Conservation (phyloP, 2,888 invertebrate species). For the Leptinotarsa peninsularis region DNA sequence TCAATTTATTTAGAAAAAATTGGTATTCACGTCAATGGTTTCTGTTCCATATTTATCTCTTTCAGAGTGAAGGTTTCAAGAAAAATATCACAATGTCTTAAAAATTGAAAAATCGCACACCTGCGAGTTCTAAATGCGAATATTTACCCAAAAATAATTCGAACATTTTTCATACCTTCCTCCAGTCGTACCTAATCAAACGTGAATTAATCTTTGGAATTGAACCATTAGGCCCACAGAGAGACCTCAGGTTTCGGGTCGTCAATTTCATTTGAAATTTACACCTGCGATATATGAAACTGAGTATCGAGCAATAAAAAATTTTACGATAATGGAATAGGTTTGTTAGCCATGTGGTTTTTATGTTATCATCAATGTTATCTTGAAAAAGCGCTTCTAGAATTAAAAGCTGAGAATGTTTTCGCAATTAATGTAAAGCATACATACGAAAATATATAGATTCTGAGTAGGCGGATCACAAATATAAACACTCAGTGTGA, state of each 20-base stretch:
- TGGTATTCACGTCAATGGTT: too few species aligned
- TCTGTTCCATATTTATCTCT: too few species aligned
- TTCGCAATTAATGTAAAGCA: slow-evolving; percentile 6
- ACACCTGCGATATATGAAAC: slow-evolving; percentile 44
- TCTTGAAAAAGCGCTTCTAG: slow-evolving; percentile 18
- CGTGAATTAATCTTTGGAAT: slow-evolving; percentile 45
- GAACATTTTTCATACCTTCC: slow-evolving; percentile 42
- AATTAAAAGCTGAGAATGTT: slow-evolving; percentile 16
- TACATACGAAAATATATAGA: background rate
- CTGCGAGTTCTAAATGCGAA: slow-evolving; percentile 48
- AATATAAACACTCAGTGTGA: background rate
- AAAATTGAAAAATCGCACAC: slow-evolving; percentile 51
- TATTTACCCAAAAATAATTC: slow-evolving; percentile 45
- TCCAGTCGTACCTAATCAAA: slow-evolving; percentile 26
- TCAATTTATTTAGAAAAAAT: too few species aligned
- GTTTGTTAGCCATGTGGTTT: background rate
- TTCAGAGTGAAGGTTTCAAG: background rate
- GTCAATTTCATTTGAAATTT: slow-evolving; percentile 11
- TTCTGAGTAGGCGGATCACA: slow-evolving; percentile 9
- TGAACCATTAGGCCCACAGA: slow-evolving; percentile 39
- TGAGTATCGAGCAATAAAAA: slow-evolving; percentile 42
- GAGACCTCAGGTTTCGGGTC: slow-evolving; percentile 1
- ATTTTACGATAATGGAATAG: slow-evolving; percentile 46
- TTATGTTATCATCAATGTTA: slow-evolving; percentile 9
- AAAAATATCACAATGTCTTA: background rate